Percentiles rank a stretch among this genome's conserved stretches.
phyloP scores from a whole-genome alignment of 2,797 vertebrate species.

The Silurus aristotelis region DNA sequence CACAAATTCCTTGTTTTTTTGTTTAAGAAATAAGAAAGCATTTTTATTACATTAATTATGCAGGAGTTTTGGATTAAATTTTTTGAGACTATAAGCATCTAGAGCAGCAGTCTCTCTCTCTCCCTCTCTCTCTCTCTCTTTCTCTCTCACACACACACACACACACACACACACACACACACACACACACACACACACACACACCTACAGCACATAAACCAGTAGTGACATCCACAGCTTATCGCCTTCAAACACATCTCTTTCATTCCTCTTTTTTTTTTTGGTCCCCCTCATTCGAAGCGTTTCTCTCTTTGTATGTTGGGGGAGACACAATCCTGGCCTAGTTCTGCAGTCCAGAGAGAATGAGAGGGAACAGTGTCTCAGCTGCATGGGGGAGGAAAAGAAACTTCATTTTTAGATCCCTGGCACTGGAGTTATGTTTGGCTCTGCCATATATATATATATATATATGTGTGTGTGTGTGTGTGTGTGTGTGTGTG shows the following conservation, averaged over 20 bases:
- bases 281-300: conserved; percentile 19
- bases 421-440: conserved; percentile 54
- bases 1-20: conserved; percentile 1
- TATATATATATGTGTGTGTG: conserved; percentile 39
- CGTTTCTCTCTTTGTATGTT: conserved; percentile 52
- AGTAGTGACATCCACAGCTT: conserved; percentile 2
- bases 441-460: conserved; percentile 6
- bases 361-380: conserved; percentile 70
- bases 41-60: background rate
- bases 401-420: conserved; percentile 71
- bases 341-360: conserved; percentile 73
- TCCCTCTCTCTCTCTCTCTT: too few species aligned
- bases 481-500: conserved; percentile 42
- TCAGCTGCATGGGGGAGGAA: conserved; percentile 67
- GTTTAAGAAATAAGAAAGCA: background rate
- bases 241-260: conserved; percentile 4
- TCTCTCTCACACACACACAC: background rate
- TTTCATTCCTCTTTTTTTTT: conserved; percentile 48
- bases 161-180: conserved; percentile 1
- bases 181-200: background rate
- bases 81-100: background rate
- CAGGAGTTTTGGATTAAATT: background rate
- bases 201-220: background rate
- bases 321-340: conserved; percentile 67
- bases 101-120: background rate